These are phyloP conservation scores for Myripristis jacobus DNA, from an alignment of 2,797 vertebrate species.

Conservation along the genomic window DNA sequence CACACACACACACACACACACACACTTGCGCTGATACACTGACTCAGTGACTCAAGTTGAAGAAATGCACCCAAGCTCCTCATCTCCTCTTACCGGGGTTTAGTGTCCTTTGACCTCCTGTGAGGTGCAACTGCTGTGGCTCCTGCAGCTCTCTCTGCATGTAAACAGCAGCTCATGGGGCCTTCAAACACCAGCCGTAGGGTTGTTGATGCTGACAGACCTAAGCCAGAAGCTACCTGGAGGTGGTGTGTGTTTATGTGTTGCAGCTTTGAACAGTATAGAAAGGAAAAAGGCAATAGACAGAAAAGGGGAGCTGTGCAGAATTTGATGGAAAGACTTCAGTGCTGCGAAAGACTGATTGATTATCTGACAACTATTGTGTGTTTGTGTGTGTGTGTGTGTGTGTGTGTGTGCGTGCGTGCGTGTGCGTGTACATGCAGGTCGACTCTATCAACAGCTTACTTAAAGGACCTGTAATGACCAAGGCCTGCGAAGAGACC, in stretches of 20 bases:
- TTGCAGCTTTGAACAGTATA: constrained; percentile 20
- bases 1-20: background rate
- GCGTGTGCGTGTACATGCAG: constrained; percentile 78
- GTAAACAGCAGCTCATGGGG: constrained; percentile 60
- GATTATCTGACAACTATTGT: constrained; percentile 18
- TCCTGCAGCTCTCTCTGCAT: constrained; percentile 49
- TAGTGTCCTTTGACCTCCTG: constrained; percentile 50
- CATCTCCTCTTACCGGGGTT: constrained; percentile 35
- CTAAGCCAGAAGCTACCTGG: constrained; percentile 28
- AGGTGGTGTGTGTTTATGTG: background rate
- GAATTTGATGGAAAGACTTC: background rate
- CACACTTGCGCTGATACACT: background rate
- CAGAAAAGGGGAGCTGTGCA: background rate
- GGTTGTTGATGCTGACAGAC: constrained; percentile 38
- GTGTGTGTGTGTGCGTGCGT: constrained; percentile 24
- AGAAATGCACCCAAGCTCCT: constrained; percentile 35
- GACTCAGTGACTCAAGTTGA: background rate
- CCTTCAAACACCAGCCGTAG: constrained; percentile 31
- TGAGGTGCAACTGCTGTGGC: constrained; percentile 32
- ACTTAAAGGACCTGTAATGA: constrained; percentile 94
- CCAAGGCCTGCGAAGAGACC: constrained; percentile 95
- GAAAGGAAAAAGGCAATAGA: constrained; percentile 1
- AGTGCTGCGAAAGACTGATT: constrained; percentile 15
- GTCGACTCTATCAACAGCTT: constrained; percentile 95
- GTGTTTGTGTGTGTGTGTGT: constrained; percentile 33